These are phyloP conservation scores for Myxocyprinus asiaticus DNA, from an alignment of 2,113 vertebrate species.

Conservation along the genomic window DNA sequence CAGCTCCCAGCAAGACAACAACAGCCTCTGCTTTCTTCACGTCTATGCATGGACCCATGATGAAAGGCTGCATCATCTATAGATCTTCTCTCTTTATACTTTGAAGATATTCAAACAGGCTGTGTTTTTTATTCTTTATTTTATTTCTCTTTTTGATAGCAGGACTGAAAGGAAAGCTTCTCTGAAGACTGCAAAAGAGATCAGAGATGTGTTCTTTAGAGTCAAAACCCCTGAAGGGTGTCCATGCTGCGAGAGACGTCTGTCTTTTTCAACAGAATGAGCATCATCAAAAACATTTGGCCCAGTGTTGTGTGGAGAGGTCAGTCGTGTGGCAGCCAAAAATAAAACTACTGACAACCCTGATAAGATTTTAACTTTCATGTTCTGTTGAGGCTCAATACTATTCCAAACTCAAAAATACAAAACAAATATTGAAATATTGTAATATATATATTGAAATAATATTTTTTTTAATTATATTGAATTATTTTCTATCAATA, in stretches of 20 bases:
- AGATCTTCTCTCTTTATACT: conserved; percentile 64
- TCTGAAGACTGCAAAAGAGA: conserved; percentile 59
- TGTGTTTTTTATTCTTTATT: conserved; percentile 60
- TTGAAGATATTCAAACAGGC: conserved; percentile 69
- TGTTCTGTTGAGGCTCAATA: too few species aligned
- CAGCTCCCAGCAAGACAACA: conserved; percentile 53
- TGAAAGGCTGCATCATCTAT: conserved; percentile 68
- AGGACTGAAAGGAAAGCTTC: conserved; percentile 59
- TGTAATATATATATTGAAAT: too few species aligned
- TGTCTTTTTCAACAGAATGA: too few species aligned
- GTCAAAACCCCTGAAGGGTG: conserved; percentile 18
- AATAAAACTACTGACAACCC: conserved; percentile 46
- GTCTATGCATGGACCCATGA: conserved; percentile 69
- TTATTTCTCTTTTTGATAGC: neutral
- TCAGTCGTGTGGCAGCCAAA: conserved; percentile 50
- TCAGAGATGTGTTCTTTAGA: conserved; percentile 59
- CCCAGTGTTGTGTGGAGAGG: conserved; percentile 45
- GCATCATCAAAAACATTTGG: conserved; percentile 57
- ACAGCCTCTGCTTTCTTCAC: conserved; percentile 53
- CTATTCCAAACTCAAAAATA: too few species aligned
- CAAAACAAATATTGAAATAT: too few species aligned
- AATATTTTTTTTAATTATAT: too few species aligned
- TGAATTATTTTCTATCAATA: too few species aligned
- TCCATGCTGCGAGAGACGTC: conserved; percentile 50
- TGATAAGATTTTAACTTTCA: too few species aligned